Conservation (phyloP, 2,888 invertebrate genomes). For the Protonemura montana region DNA sequence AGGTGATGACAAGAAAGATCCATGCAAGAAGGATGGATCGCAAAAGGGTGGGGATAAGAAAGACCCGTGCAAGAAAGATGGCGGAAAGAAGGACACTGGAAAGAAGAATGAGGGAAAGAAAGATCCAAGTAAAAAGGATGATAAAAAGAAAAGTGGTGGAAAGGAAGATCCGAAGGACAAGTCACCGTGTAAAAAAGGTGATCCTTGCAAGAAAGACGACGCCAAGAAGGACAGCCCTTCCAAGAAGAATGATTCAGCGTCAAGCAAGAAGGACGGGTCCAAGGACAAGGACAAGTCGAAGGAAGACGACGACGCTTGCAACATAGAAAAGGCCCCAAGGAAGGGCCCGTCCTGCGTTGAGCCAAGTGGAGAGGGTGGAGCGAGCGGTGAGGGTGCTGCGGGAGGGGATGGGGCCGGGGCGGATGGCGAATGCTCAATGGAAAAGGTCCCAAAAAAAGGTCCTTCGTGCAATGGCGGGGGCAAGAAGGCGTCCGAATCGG, state of each 20-base stretch:
- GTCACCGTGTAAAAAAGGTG: background rate
- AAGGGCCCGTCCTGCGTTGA: too few species aligned
- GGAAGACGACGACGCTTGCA: background rate
- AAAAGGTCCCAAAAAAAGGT: too few species aligned
- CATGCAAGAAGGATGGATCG: slow-evolving; percentile 13
- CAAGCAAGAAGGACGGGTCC: background rate
- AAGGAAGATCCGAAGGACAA: slow-evolving; percentile 13
- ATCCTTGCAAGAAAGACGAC: slow-evolving; percentile 8
- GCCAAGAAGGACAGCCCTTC: background rate
- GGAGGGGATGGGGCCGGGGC: too few species aligned
- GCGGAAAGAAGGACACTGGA: background rate
- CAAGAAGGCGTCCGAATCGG: too few species aligned
- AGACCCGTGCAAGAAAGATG: slow-evolving; percentile 14
- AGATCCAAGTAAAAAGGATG: background rate
- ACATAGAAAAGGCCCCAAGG: background rate
- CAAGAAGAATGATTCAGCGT: background rate
- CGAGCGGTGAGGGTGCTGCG: too few species aligned
- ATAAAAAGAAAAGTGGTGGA: background rate
- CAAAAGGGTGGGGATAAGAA: background rate
- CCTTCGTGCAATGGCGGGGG: too few species aligned
- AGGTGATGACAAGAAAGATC: slow-evolving; percentile 26
- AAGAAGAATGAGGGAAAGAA: background rate
- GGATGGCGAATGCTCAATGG: too few species aligned
- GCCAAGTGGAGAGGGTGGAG: too few species aligned
- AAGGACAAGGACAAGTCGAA: background rate